Conservation (phyloP, 2,113 vertebrate species). For the Hippocampus barbouri region DNA sequence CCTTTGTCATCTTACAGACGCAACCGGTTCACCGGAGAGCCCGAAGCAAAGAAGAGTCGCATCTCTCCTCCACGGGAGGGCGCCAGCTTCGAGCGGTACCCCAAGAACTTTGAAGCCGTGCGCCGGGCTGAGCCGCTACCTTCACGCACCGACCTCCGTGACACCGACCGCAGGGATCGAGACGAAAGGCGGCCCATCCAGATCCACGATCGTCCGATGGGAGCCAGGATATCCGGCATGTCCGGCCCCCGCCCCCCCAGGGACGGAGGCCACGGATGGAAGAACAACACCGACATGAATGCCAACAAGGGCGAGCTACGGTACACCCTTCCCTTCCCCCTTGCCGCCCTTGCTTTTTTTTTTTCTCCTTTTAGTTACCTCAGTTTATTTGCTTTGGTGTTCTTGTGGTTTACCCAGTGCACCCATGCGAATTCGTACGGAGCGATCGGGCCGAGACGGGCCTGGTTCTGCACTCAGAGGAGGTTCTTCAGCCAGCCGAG, state of each 20-base stretch:
- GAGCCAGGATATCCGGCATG: conserved; percentile 73
- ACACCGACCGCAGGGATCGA: conserved; percentile 83
- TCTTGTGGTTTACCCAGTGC: conserved; percentile 46
- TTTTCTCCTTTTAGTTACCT: background rate
- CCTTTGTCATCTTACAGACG: conserved; percentile 67
- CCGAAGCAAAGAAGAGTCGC: conserved; percentile 86
- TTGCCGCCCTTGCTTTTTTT: background rate
- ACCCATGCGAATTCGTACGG: conserved; percentile 74
- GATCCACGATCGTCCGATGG: conserved; percentile 77
- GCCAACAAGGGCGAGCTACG: conserved; percentile 85
- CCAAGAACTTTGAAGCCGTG: conserved; percentile 85
- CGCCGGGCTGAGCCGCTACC: conserved; percentile 79
- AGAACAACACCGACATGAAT: conserved; percentile 78
- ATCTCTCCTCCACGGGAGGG: conserved; percentile 80
- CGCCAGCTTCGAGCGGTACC: conserved; percentile 83
- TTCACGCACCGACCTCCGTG: conserved; percentile 80
- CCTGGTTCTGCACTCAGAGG: conserved; percentile 80
- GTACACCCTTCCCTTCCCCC: conserved; percentile 54
- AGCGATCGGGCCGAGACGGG: conserved; percentile 84
- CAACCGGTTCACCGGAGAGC: conserved; percentile 84
- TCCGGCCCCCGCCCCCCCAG: conserved; percentile 80
- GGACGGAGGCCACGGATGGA: conserved; percentile 83
- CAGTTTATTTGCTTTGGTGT: background rate
- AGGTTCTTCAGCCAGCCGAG: conserved; percentile 75
- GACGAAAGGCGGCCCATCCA: conserved; percentile 86